Percentiles rank a stretch among this genome's conserved stretches.
These are phyloP conservation scores for Sylvilagus floridanus DNA, from an alignment of 2,797 vertebrate genomes.

Conservation along the genomic window DNA sequence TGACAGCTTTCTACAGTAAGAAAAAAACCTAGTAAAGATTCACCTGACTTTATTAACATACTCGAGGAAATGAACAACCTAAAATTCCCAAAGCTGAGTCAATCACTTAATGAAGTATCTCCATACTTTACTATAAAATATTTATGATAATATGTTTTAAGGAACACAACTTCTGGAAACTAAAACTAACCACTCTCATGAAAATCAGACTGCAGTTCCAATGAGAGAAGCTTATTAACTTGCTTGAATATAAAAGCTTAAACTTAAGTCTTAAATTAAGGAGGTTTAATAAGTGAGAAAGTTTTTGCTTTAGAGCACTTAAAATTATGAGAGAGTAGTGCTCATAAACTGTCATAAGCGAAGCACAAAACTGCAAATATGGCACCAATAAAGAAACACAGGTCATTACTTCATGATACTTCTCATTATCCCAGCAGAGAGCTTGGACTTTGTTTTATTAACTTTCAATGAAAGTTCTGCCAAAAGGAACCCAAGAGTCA, in stretches of 20 bases:
- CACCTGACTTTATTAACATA: slow-evolving; percentile 53
- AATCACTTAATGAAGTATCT: slow-evolving; percentile 39
- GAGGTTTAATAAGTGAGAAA: background rate
- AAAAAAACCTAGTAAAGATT: slow-evolving; percentile 15
- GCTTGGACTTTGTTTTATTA: slow-evolving; percentile 75
- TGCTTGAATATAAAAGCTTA: slow-evolving; percentile 46
- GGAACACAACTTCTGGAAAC: slow-evolving; percentile 42
- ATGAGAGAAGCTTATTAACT: slow-evolving; percentile 48
- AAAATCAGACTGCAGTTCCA: slow-evolving; percentile 49
- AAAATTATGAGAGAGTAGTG: slow-evolving; percentile 15
- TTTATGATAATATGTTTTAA: slow-evolving; percentile 23
- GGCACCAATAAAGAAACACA: slow-evolving; percentile 65
- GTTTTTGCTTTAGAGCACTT: slow-evolving; percentile 52
- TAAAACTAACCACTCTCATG: slow-evolving; percentile 38
- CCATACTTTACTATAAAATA: slow-evolving; percentile 27
- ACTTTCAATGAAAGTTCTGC: slow-evolving; percentile 77
- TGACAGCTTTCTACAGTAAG: background rate
- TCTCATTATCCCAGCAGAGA: slow-evolving; percentile 57
- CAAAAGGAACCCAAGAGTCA: slow-evolving; percentile 72
- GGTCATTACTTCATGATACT: slow-evolving; percentile 63
- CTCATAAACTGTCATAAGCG: slow-evolving; percentile 39
- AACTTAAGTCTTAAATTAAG: slow-evolving; percentile 55
- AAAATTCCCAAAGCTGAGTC: slow-evolving; percentile 13
- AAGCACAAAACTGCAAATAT: slow-evolving; percentile 24
- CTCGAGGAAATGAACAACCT: slow-evolving; percentile 56